Base-by-base conservation (phyloP, 1,140 invertebrate genomes). In the Drosophila nebulosa region DNA sequence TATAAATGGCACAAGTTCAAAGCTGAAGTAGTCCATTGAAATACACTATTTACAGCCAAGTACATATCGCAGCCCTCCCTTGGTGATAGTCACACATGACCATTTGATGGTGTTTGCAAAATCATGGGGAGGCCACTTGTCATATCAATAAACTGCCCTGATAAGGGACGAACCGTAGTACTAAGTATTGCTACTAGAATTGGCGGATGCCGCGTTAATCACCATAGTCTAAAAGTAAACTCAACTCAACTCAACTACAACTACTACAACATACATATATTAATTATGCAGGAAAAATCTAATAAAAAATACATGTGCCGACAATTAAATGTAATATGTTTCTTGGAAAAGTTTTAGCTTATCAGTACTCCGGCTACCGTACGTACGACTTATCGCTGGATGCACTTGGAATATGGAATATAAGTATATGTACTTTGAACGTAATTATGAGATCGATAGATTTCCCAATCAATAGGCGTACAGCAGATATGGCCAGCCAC, bases 391-490 rank as follows among this genome's bases (percentile, higher is more conserved):
- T 74, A 80, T 86, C 81, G 42, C 14, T n/a, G 14, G 18, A 21
- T 66, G 35, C 55, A 79, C 59, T 74, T 30, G 46, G 6, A n/a
- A 36, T 35, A 14, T 39, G 3, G 42, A 53, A 12, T 56, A 9
- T 46, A 46, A 21, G 4, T 4, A 26, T 30, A 55, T 27, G 64
- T 61, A 83, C 75, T 74, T 78, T 83, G 78, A 36, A 64, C 66
- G 24, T 39, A 51, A 30, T 50, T 39, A 46, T 14, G 55, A 58
- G 24, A 64, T 67, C 57, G 39, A 58, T 72, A 42, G 76, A 67
- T 70, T 86, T 85, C 68, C 73, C 80, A 63, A 53, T 61, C 52
- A 79, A 56, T 65, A 64, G 80, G 80, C 59, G 74, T 60, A 22
- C 80, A 84, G 79, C 58, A 75, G 42, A 10, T 1, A n/a, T n/a